Conservation (phyloP, 2,888 invertebrate species). For the Nomada fucata region DNA sequence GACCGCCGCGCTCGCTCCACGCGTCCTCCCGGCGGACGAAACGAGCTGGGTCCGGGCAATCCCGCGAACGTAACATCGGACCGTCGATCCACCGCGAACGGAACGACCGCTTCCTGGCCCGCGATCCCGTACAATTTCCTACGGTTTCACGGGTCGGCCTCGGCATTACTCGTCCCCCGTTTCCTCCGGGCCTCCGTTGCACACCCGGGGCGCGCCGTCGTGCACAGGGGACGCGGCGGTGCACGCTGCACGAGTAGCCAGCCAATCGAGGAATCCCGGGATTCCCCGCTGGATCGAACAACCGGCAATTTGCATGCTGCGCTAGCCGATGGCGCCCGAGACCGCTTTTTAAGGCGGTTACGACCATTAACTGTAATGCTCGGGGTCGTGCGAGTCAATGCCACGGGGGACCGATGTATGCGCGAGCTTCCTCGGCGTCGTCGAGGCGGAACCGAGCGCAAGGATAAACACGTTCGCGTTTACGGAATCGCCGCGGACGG, state of each 20-base stretch:
- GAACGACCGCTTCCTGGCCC: slow-evolving; percentile 59
- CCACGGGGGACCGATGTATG: slow-evolving; percentile 65
- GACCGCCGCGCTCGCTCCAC: background rate
- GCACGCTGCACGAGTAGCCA: slow-evolving; percentile 31
- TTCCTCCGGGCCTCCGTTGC: slow-evolving; percentile 30
- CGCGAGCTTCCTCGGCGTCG: slow-evolving; percentile 32
- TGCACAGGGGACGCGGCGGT: background rate
- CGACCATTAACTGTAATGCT: slow-evolving; percentile 74
- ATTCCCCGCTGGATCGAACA: slow-evolving; percentile 61
- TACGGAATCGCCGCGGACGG: background rate
- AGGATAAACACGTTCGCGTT: background rate
- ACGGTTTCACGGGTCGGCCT: slow-evolving; percentile 64
- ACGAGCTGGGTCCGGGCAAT: slow-evolving; percentile 10
- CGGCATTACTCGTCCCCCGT: slow-evolving; percentile 48
- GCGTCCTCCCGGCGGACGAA: background rate
- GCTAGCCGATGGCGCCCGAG: slow-evolving; percentile 69
- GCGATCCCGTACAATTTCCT: slow-evolving; percentile 66
- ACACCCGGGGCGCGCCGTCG: background rate
- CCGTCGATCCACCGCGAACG: slow-evolving; percentile 49
- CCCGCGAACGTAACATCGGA: slow-evolving; percentile 1
- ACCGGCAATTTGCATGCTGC: slow-evolving; percentile 75
- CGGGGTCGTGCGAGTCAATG: slow-evolving; percentile 77
- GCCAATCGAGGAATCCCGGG: slow-evolving; percentile 62
- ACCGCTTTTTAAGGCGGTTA: slow-evolving; percentile 74
- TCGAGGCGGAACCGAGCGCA: background rate